Base-by-base conservation (phyloP, 2,888 invertebrate species). In the Drosophila peninsularis region DNA sequence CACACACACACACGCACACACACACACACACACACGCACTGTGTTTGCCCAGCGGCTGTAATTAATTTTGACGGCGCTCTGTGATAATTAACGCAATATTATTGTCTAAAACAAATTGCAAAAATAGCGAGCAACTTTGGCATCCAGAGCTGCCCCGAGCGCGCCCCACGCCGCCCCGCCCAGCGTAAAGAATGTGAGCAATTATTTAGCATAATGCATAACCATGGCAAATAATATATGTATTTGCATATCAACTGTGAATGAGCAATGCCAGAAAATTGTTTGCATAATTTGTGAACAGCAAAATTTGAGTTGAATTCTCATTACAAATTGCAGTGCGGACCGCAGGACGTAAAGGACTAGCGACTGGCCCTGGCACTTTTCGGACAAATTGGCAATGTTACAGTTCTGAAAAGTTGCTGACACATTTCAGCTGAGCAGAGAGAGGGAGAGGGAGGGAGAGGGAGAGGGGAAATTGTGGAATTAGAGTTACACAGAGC, bases 61-160 rank as follows among this genome's bases (percentile, higher is more conserved):
- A 67, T 71, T 71, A 62, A 79, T 61, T 79, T 78, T 63, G 60
- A 76, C 68, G 56, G 70, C 66, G 44, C 68, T 82, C 58, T 64
- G 52, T 60, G 77, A 77, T 89, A 85, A 85, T 89, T 89, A 89
- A 77, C 80, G 74, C 71, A 73, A 87, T 75, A 87, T 81, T 81
- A 83, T 61, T 68, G 58, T 63, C 68, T 49, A 69, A 60, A 64
- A 65, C 71, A 83, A 80, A 80, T 72, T 80, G 75, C 62, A 50
- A 66, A 68, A 80, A 64, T 67, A 60, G 61, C 62, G 62, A 69
- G 49, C 61, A 80, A 65, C 55, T 69, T 56, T 53, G 45, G 32
- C 30, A 52, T 36, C 4, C 37, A 37, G 37, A 14, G 14, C 21
- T 14, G 17, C 19, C 14, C 32, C 32, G 32, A 32, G 49, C 32